Conservation (phyloP, 2,797 vertebrate species). For the Hirundo rustica region DNA sequence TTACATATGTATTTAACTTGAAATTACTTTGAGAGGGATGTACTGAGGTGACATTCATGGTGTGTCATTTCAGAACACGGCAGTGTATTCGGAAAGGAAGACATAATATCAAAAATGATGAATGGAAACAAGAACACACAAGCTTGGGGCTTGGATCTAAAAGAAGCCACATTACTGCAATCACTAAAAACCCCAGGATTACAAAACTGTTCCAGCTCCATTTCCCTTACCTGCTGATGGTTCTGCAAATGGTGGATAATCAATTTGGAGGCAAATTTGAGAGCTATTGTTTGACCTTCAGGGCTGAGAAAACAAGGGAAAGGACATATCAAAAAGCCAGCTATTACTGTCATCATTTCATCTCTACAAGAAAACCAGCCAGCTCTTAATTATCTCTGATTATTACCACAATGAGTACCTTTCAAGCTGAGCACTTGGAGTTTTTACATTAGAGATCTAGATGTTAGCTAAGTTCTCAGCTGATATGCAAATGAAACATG, state of each 20-base stretch:
- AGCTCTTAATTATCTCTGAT: background rate
- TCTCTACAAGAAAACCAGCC: background rate
- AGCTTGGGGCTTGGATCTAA: background rate
- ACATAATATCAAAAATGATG: background rate
- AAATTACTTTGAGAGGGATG: background rate
- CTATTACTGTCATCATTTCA: background rate
- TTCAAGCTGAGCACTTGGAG: background rate
- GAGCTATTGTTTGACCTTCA: slow-evolving; percentile 85
- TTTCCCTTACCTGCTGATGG: slow-evolving; percentile 80
- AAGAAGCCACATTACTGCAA: background rate
- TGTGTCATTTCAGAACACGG: background rate
- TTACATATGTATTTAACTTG: background rate
- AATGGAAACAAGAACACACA: background rate
- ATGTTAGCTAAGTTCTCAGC: background rate
- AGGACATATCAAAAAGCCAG: background rate
- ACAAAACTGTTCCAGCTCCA: background rate
- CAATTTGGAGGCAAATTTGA: slow-evolving; percentile 85
- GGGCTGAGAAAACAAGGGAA: slow-evolving; percentile 79
- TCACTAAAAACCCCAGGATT: background rate
- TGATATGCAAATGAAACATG: background rate
- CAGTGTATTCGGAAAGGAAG: background rate
- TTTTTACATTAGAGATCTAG: background rate
- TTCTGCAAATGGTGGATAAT: slow-evolving; percentile 75
- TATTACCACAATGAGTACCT: background rate
- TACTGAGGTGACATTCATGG: background rate